Evolutionary conservation across 2,797 vertebrate species (phyloP).

Genomic region (Tachyglossus aculeatus): DNA sequence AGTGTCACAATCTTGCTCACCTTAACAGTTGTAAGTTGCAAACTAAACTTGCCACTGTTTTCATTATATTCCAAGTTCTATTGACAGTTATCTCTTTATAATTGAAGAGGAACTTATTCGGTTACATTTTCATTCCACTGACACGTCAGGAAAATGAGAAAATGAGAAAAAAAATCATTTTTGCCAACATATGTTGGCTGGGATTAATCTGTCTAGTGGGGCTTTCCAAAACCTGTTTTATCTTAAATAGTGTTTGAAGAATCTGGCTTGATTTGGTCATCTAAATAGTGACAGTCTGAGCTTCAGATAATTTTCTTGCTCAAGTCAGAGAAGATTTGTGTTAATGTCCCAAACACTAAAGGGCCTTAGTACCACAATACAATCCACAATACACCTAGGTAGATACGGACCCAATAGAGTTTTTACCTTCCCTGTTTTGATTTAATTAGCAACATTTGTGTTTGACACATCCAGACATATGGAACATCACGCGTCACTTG

Average conservation of each 20-base stretch:
- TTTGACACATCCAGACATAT: background rate
- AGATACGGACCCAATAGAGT: no score
- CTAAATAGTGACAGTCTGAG: no score
- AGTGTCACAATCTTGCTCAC: conserved; percentile 12
- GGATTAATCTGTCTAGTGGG: background rate
- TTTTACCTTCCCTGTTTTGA: background rate
- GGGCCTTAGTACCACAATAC: no score
- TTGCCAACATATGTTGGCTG: background rate
- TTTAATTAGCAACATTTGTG: background rate
- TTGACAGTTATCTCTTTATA: conserved; percentile 4
- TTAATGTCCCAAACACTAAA: no score
- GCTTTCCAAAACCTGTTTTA: background rate
- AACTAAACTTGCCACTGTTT: conserved; percentile 15
- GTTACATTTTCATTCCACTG: background rate
- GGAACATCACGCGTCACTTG: background rate
- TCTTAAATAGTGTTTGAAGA: background rate
- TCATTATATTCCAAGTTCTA: conserved; percentile 16
- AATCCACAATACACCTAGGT: no score
- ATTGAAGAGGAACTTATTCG: background rate
- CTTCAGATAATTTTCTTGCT: no score
- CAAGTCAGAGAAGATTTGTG: no score
- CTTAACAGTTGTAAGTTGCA: conserved; percentile 4
- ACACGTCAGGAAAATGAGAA: conserved; percentile 7
- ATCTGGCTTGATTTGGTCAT: no score
- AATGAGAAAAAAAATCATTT: background rate